These are phyloP conservation scores for Meta bourneti DNA, from an alignment of 2,888 invertebrate species.

Conservation along the genomic window DNA sequence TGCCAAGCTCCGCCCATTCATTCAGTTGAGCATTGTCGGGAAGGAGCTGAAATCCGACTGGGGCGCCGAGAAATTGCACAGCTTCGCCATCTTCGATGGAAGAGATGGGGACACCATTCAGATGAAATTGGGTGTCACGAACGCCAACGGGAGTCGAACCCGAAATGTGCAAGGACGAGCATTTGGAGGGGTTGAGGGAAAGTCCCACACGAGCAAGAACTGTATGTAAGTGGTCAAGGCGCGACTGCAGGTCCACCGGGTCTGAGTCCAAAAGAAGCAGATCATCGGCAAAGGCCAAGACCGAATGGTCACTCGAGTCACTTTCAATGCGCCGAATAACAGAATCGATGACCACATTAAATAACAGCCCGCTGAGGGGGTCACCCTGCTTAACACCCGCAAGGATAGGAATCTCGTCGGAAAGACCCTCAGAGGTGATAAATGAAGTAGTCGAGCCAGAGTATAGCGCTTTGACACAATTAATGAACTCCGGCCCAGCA, in stretches of 20 bases:
- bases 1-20: too few species aligned
- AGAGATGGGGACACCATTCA: too few species aligned
- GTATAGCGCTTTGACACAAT: conserved; percentile 76
- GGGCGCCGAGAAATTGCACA: too few species aligned
- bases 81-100: too few species aligned
- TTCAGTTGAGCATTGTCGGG: too few species aligned
- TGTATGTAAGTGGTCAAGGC: too few species aligned
- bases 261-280: not conserved
- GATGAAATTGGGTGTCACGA: too few species aligned
- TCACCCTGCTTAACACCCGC: conserved; percentile 73
- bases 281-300: conserved; percentile 8
- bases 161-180: too few species aligned
- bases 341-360: conserved; percentile 79
- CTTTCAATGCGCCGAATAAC: not conserved
- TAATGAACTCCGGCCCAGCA: conserved; percentile 2
- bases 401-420: conserved; percentile 70
- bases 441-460: conserved; percentile 76
- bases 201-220: too few species aligned
- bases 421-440: conserved; percentile 73
- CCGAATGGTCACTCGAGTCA: accelerated
- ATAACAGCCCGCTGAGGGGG: conserved; percentile 79
- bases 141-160: too few species aligned
- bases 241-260: not conserved
- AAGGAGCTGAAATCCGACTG: too few species aligned
- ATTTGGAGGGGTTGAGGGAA: too few species aligned